phyloP scores from a whole-genome alignment of 2,797 vertebrate genomes.

The Pangasius djambal region DNA sequence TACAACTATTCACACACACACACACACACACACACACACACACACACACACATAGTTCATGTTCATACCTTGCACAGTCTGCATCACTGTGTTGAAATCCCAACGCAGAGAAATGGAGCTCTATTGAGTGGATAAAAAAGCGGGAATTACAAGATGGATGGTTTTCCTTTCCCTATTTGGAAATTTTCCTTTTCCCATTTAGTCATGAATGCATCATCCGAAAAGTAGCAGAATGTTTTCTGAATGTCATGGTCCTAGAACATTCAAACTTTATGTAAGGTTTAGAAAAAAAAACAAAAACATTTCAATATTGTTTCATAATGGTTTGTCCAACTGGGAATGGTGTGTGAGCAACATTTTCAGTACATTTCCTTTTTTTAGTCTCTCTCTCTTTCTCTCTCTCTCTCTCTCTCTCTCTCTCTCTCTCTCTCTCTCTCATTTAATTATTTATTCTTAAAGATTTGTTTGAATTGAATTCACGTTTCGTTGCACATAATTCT shows the following conservation, averaged over 20 bases:
- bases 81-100: neutral
- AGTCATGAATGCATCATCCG: neutral
- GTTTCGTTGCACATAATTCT: neutral
- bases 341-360: neutral
- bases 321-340: neutral
- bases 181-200: neutral
- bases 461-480: neutral
- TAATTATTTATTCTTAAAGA: neutral
- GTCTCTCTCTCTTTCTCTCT: neutral
- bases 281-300: neutral
- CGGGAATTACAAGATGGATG: neutral
- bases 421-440: neutral
- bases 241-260: neutral
- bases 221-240: neutral
- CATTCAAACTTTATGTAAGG: neutral
- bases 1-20: neutral
- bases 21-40: neutral
- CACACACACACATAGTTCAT: neutral
- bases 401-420: neutral
- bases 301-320: neutral
- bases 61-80: neutral
- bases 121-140: neutral
- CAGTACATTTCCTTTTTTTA: neutral
- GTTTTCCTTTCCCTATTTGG: neutral
- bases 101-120: neutral